Evolutionary conservation across 2,888 invertebrate species (phyloP), one percentile per base, ranked within the genome.

Genomic region (Erpobdella octoculata): DNA sequence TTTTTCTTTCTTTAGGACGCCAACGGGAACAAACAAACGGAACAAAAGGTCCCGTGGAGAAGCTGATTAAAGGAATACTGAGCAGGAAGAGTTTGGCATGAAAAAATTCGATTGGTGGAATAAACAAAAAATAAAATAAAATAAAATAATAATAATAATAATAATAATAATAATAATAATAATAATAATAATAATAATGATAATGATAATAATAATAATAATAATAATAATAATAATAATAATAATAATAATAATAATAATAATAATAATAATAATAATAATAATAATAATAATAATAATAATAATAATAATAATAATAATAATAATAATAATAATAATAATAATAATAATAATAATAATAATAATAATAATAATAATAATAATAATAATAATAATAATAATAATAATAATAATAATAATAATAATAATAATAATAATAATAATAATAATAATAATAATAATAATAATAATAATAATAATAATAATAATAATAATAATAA

Each of bases 231-330:
- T 70, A 70, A 18, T 70, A 70, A 18, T 66, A 70, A 9, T 3
- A 70, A 9, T 70, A 70, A 18, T 66, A 70, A 18, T 66, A 66
- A 18, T 66, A 66, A 18, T 66, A 66, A 18, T 70, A 66, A 18
- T 70, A 70, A 18, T 31, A 70, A 18, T 65, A 70, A 18, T 70
- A 70, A 18, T 70, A 70, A 9, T 65, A 70, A 18, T 70, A 37
- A 6, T 66, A 37, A 8, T 37, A 66, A 18, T 37, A 66, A 9
- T 66, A 37, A 18, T 66, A 66, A 18, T 25, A 31, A 62, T 62
- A 62, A 28, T 62, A 28, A 9, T 33, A 62, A 28, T 9, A 62
- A 28, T 25, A 62, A 33, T 8, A 62, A 6, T 62, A 62, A 28
- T 62, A 33, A 6, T 62, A 62, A 28, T 62, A 62, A 28, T 28